These are phyloP conservation scores for Theristicus caerulescens DNA, from an alignment of 2,113 vertebrate species.

Conservation along the genomic window DNA sequence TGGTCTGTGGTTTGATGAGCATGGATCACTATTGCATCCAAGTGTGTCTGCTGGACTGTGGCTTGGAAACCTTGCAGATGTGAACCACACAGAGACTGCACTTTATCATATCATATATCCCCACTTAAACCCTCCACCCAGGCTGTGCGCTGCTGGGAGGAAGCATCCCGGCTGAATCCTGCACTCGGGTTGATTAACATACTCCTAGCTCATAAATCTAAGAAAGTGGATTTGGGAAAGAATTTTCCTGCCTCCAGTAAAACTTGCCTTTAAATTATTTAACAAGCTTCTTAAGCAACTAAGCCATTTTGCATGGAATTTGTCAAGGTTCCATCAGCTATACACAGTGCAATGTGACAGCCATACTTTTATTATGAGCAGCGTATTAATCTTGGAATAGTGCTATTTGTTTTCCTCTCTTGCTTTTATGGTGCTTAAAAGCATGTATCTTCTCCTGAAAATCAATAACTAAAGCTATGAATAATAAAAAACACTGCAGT, in stretches of 20 bases:
- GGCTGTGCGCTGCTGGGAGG: not conserved
- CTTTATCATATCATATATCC: rapidly evolving
- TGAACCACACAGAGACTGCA: rapidly evolving
- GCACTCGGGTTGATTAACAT: not conserved
- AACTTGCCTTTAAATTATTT: slow-evolving; percentile 49
- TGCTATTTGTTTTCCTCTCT: slow-evolving; percentile 49
- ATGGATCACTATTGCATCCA: rapidly evolving
- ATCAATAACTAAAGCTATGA: slow-evolving; percentile 68
- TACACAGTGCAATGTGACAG: not conserved
- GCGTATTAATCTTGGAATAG: slow-evolving; percentile 48
- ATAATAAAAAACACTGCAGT: slow-evolving; percentile 57
- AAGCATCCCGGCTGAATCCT: not conserved
- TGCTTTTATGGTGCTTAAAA: slow-evolving; percentile 63
- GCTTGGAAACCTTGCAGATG: rapidly evolving
- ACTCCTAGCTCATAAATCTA: slow-evolving; percentile 4
- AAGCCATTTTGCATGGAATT: slow-evolving; percentile 25
- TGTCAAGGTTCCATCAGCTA: not conserved
- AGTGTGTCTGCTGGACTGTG: rapidly evolving
- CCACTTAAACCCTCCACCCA: not conserved
- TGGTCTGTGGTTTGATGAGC: rapidly evolving
- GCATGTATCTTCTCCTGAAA: slow-evolving; percentile 56
- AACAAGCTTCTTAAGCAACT: slow-evolving; percentile 37
- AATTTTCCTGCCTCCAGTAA: slow-evolving; percentile 22
- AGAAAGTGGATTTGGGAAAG: slow-evolving; percentile 3
- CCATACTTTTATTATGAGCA: slow-evolving; percentile 18